Percentiles rank a stretch among this genome's conserved stretches.
phyloP scores from a whole-genome alignment of 23 tunicate species.

The Trididemnum miniatum region DNA sequence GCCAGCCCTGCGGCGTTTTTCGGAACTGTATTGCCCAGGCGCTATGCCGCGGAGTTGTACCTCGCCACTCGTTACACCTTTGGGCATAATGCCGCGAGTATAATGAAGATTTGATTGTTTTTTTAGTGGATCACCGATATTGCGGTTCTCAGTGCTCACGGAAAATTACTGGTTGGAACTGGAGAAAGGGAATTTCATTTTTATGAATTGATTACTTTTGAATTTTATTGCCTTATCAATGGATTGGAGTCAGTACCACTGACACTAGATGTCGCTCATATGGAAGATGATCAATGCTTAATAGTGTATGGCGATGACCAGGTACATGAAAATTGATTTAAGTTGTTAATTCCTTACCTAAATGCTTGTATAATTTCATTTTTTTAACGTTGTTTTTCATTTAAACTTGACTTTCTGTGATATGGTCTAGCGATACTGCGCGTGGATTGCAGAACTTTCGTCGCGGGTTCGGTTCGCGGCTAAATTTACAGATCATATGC shows the following conservation, averaged over 20 bases:
- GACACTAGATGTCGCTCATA: slow-evolving; percentile 47
- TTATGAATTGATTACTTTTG: slow-evolving; percentile 81
- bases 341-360: too few relatives aligned
- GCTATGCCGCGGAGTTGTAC: not conserved
- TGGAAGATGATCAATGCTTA: slow-evolving; percentile 49
- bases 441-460: too few relatives aligned
- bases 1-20: not conserved
- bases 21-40: not conserved
- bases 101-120: not conserved
- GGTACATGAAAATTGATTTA: slow-evolving; percentile 13
- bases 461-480: too few relatives aligned
- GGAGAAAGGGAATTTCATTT: slow-evolving; percentile 88
- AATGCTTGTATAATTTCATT: too few relatives aligned
- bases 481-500: too few relatives aligned
- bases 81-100: not conserved
- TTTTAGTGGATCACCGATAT: slow-evolving; percentile 83
- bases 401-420: too few relatives aligned
- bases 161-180: slow-evolving; percentile 67
- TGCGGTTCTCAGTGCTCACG: slow-evolving; percentile 54
- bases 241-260: slow-evolving; percentile 90
- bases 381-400: too few relatives aligned
- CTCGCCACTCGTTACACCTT: not conserved
- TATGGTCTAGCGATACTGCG: too few relatives aligned
- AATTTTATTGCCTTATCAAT: slow-evolving; percentile 82
- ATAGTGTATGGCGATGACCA: slow-evolving; percentile 86